Evolutionary conservation across 92 coral and sea anemone species (phyloP).

Genomic region (Parazoanthus atlanticus): DNA sequence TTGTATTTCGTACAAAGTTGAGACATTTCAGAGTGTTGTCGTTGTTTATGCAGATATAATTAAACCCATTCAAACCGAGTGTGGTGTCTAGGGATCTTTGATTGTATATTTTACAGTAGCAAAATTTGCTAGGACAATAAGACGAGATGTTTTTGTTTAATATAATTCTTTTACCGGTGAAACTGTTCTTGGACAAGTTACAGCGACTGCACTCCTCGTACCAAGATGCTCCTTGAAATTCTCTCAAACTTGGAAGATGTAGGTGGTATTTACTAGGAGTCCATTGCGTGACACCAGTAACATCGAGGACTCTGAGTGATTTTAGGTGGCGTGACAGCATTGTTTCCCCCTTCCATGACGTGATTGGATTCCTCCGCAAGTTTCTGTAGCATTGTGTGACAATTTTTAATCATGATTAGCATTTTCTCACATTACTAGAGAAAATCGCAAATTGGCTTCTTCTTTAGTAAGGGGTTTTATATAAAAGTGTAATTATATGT

Average conservation of each 20-base stretch:
- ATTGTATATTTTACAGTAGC: not conserved
- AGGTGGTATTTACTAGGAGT: not conserved
- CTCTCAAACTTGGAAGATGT: not conserved
- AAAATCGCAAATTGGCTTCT: too few species aligned
- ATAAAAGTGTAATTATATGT: too few species aligned
- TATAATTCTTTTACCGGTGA: not conserved
- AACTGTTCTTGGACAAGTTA: not conserved
- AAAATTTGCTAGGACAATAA: not conserved
- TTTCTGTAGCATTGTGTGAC: not conserved
- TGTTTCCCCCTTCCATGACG: not conserved
- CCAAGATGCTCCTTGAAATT: not conserved
- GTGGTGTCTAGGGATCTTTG: not conserved
- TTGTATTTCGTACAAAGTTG: not conserved
- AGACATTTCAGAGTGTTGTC: not conserved
- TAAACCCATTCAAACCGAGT: not conserved
- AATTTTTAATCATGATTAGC: too few species aligned
- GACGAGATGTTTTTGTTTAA: not conserved
- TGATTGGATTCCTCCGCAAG: not conserved
- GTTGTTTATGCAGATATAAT: not conserved
- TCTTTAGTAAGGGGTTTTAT: too few species aligned
- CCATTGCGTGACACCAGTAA: conserved; percentile 7
- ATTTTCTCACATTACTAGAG: too few species aligned
- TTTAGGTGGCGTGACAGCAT: not conserved
- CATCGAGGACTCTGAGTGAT: not conserved
- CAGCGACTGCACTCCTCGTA: conserved; percentile 1